Evolutionary conservation across 2,113 vertebrate genomes (phyloP), one percentile per base, ranked within the genome.

Genomic region (Xenopus laevis): DNA sequence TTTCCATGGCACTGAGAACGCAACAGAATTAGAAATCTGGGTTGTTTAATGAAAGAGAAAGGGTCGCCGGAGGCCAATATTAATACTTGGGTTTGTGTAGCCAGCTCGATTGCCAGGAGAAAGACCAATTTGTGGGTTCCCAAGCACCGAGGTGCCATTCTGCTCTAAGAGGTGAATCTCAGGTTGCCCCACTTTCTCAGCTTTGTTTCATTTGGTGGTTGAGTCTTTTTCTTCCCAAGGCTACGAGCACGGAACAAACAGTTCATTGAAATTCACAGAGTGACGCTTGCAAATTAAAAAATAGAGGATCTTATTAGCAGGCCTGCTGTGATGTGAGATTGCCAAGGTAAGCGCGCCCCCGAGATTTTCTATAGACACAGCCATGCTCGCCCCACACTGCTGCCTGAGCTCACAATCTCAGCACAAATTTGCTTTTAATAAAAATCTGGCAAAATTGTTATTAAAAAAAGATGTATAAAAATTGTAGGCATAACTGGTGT

Each of bases 261-360:
- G 63, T 44, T 65, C 63, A 65, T 46, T 65, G 63, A 65, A 65
- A 65, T 65, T 33, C 63, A 65, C 63, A 65, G 30, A 45, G 45
- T n/a, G 33, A 46, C 10, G 15, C 63, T 17, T 45, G 33, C 63
- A 65, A 65, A 65, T 65, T 65, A 65, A 46, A 65, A 65, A 44
- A 65, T 20, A 45, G 33, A 65, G 63, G 63, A 65, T 65, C 63
- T 65, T 45, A 65, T 65, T 65, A 65, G 63, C 63, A 11, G 45
- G 40, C 63, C 63, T 46, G 30, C 63, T 65, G 63, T 45, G 63
- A 45, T 17, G 16, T 16, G 63, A 65, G 40, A 65, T 45, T 65
- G 63, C 33, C 10, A 46, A 65, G 40, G 33, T 65, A 45, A 44
- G 63, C 33, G 13, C 10, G 16, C 9, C 17, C 12, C n/a, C 8